Base-by-base conservation (phyloP, 2,797 vertebrate species). In the Chloroceryle inda region DNA sequence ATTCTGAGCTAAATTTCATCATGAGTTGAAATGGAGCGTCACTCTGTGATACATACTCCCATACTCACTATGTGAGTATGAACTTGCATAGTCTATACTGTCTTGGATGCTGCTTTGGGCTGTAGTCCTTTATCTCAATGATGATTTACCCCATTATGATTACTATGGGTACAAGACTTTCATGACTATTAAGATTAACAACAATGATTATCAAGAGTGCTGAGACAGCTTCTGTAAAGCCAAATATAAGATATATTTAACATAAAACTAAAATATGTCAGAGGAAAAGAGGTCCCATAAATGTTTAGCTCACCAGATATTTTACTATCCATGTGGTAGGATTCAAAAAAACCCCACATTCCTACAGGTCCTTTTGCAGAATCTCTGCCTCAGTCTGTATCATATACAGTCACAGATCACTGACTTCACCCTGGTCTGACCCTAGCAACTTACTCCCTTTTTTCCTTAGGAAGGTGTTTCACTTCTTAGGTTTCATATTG, bases 301-400 rank as follows among this genome's bases (percentile, higher is more conserved):
- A 73, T 29, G 35, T 90, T 96, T 88, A 85, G 35, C 35, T 62
- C 59, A 55, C 13, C 49, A 63, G 35, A 50, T 47, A 69, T n/a
- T 61, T 66, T 78, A 84, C 67, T 59, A 22, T 23, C 40, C 38
- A 29, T 31, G 23, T 68, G 74, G 44, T 52, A 88, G 49, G 56
- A 72, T 29, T 88, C 85, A 89, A 85, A 52, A 83, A 88, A 83
- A 90, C 82, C 50, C 12, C 44, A 68, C 78, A 88, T 88, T 94
- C 77, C 74, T 92, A 61, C 1, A 67, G 23, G 67, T 29, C 68
- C 45, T 33, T 84, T 87, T 26, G 26, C 33, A 91, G 49, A 78
- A 67, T 58, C 44, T 89, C 44, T 69, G 74, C 49, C 33, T 77
- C 2, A 1, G 40, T 63, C 49, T 53, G 49, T 85, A 75, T 74